Evolutionary conservation across 1,140 invertebrate species (phyloP), one percentile per base, ranked within the genome.

Genomic region (Colletes latitarsis): DNA sequence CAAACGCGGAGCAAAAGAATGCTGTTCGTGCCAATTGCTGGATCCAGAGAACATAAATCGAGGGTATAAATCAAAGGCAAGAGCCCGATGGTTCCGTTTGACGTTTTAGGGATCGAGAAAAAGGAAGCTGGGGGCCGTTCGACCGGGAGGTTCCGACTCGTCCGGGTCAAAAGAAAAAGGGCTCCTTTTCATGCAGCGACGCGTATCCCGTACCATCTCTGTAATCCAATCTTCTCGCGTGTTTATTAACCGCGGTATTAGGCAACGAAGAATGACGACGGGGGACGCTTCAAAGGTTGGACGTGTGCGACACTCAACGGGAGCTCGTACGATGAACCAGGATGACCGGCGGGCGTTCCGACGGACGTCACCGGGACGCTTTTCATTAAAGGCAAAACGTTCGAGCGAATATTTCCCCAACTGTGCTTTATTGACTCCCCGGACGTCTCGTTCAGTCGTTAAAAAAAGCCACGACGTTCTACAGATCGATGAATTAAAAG

Each of bases 231-330:
- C 43, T 41, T n/a, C 12, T 19, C 21, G 43, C 10, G 41, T n/a
- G 53, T 19, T 77, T 77, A 69, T 69, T 75, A 75, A 75, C 12
- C 30, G 9, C 17, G 60, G 60, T 41, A 74, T 66, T 66, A 53
- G 60, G 30, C 52, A 57, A 57, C 63, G 39, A 43, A 10, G n/a
- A 30, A 1, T n/a, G 15, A 15, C 15, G n/a, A 19, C 21, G 12
- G 14, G 3, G 14, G 46, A 71, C 46, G 19, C 19, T 60, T 60
- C 15, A 71, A 41, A 41, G 15, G 52, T 6, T 15, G 8, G 52
- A 6, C 6, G 53, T 1, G 30, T 71, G n/a, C 14, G 53, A 8
- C 30, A 30, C 30, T 30, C 30, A 10, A 67, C 17, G 10, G 0
- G 8, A 12, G 10, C 3, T 49, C 10, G 9, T 19, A 12, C 30